These are phyloP conservation scores for Colossoma macropomum DNA, from an alignment of 2,113 vertebrate species.

Conservation along the genomic window DNA sequence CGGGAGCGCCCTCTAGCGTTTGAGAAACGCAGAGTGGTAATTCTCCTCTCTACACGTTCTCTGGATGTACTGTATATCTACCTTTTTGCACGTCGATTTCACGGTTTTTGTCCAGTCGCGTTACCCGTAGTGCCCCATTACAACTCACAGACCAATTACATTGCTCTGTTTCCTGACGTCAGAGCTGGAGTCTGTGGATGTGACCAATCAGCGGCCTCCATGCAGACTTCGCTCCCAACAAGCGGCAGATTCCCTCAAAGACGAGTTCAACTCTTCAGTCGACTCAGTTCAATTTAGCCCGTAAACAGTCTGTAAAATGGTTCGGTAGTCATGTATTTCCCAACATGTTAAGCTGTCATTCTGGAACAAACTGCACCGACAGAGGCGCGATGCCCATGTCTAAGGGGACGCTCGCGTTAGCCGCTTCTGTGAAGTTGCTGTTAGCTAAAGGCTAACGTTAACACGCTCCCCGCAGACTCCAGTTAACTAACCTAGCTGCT, in stretches of 20 bases:
- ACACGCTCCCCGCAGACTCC: background rate
- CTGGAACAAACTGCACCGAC: too few species aligned
- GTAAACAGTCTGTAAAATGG: background rate
- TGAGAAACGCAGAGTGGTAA: too few species aligned
- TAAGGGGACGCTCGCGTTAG: background rate
- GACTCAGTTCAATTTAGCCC: background rate
- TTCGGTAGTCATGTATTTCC: too few species aligned
- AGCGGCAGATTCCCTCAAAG: background rate
- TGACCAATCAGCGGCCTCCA: constrained; percentile 20
- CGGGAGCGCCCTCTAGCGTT: too few species aligned
- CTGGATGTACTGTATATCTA: too few species aligned
- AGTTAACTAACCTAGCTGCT: too few species aligned
- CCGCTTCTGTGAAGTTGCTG: background rate
- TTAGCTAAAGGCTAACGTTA: background rate
- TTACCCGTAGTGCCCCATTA: too few species aligned
- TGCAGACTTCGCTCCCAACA: background rate
- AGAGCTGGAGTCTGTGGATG: background rate
- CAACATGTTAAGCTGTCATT: background rate
- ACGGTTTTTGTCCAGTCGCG: too few species aligned
- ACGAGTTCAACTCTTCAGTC: too few species aligned
- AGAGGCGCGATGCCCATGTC: background rate
- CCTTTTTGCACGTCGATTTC: too few species aligned
- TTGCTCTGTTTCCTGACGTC: background rate
- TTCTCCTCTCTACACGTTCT: too few species aligned
- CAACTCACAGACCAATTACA: background rate